Evolutionary conservation across 2,113 vertebrate genomes (phyloP), one percentile per base, ranked within the genome.

Genomic region (Otus sunia): DNA sequence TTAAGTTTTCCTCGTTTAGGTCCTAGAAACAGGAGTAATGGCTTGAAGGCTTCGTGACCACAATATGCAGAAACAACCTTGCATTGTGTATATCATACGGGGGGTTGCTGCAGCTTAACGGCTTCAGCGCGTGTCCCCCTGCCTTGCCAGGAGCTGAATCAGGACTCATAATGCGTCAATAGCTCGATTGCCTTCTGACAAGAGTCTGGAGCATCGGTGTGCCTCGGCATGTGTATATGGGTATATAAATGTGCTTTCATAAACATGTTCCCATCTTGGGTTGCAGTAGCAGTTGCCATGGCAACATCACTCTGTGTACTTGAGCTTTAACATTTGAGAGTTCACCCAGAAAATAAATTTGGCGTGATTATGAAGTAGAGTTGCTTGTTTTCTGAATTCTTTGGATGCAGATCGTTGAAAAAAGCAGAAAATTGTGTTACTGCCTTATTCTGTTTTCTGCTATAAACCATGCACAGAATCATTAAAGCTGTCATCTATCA

Each of bases 311-410:
- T 97, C 88, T 25, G 50, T 91, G 68, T 95, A 69, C 85, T 92
- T 96, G 88, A 96, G 92, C 80, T 96, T 97, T 95, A 94, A 87
- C 93, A 93, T 91, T 86, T 12, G 37, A 32, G 56, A 93, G 76
- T 96, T 97, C 95, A 92, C 92, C 88, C 93, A 96, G 92, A 91
- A 97, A 98, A 97, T 94, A 94, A 91, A 95, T 96, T 62, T 92
- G 96, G 93, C 49, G 0, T 93, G 95, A 62, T 94, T 94, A 81
- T 93, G 94, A 88, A 86, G 91, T 87, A 75, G 66, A 86, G 75
- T 92, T 53, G 69, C 79, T 91, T 94, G 73, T 92, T 96, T 93
- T 95, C 82, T 86, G 79, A 93, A 53, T 94, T 97, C 74, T 88
- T 94, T 45, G 62, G 84, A 47, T 92, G 55, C 45, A 90, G 67